Percentiles rank a stretch among this genome's conserved stretches.
These are phyloP conservation scores for Blennius ocellaris DNA, from an alignment of 2,113 vertebrate genomes.

Conservation along the genomic window DNA sequence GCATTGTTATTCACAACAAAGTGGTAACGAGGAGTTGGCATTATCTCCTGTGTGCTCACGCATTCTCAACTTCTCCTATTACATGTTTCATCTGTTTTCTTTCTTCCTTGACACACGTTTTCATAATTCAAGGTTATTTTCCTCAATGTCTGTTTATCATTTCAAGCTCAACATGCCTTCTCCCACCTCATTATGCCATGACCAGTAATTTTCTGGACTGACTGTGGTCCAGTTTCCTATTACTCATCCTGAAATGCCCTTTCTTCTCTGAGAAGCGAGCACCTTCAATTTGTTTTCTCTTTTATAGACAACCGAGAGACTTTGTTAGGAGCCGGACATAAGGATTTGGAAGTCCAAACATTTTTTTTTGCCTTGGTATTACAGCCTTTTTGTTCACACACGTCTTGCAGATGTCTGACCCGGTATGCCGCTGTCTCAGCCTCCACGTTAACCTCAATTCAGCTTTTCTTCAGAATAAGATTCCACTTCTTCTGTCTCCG, in stretches of 20 bases:
- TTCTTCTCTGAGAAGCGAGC: slow-evolving; percentile 31
- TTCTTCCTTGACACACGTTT: slow-evolving; percentile 22
- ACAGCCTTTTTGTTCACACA: too few relatives aligned
- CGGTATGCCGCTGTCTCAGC: slow-evolving; percentile 27
- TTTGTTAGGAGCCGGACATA: too few relatives aligned
- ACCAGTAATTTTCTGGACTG: slow-evolving; percentile 71
- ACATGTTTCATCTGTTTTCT: slow-evolving; percentile 19
- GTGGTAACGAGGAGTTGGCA: slow-evolving; percentile 27
- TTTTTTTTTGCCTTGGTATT: too few relatives aligned
- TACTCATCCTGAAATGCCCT: slow-evolving; percentile 57
- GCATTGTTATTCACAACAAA: slow-evolving; percentile 45
- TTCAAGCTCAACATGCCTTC: slow-evolving; percentile 46
- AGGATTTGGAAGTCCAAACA: too few relatives aligned
- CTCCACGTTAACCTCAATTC: slow-evolving; percentile 58
- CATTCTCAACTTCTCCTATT: slow-evolving; percentile 13
- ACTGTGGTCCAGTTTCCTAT: slow-evolving; percentile 56
- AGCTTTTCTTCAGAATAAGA: slow-evolving; percentile 69
- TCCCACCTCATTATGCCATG: slow-evolving; percentile 48
- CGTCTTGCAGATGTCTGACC: slow-evolving; percentile 29
- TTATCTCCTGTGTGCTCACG: slow-evolving; percentile 13
- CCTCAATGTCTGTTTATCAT: slow-evolving; percentile 62
- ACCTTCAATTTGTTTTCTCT: slow-evolving; percentile 11
- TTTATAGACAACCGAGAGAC: slow-evolving; percentile 9
- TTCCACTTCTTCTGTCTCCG: slow-evolving; percentile 62
- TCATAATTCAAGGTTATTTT: slow-evolving; percentile 67